Percentiles rank a stretch among this genome's conserved stretches.
These are phyloP conservation scores for Latrodectus hesperus DNA, from an alignment of 2,888 invertebrate species.

Conservation along the genomic window DNA sequence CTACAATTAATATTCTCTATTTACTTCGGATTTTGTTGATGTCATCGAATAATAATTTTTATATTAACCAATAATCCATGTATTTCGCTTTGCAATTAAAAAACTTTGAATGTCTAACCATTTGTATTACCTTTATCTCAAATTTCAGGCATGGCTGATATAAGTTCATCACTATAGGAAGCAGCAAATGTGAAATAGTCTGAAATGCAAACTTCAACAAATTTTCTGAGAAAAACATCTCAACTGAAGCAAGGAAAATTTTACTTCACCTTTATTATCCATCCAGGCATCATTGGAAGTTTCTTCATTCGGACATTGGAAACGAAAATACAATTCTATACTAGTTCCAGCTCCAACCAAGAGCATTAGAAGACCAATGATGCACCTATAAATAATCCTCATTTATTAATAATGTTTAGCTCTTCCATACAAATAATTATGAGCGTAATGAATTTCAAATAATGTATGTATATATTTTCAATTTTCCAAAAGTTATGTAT, in stretches of 20 bases:
- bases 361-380: conserved; percentile 21
- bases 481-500: too few species aligned
- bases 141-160: conserved; percentile 3
- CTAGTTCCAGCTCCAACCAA: conserved; percentile 30
- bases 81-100: too few species aligned
- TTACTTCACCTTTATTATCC: conserved; percentile 10
- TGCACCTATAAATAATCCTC: conserved; percentile 1
- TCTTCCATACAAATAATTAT: too few species aligned
- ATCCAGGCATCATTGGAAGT: background rate
- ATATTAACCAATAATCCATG: too few species aligned
- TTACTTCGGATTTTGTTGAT: too few species aligned
- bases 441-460: too few species aligned
- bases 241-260: too few species aligned
- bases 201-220: background rate
- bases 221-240: background rate
- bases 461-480: too few species aligned
- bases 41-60: too few species aligned
- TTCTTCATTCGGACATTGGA: background rate
- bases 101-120: background rate
- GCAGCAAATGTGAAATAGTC: background rate
- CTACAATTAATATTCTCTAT: too few species aligned
- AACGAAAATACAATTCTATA: conserved; percentile 15
- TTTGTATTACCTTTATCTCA: background rate
- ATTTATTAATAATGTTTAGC: too few species aligned
- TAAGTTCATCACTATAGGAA: background rate